phyloP scores from a whole-genome alignment of 2,888 invertebrate species.

The Xestoiulus laeticollis region DNA sequence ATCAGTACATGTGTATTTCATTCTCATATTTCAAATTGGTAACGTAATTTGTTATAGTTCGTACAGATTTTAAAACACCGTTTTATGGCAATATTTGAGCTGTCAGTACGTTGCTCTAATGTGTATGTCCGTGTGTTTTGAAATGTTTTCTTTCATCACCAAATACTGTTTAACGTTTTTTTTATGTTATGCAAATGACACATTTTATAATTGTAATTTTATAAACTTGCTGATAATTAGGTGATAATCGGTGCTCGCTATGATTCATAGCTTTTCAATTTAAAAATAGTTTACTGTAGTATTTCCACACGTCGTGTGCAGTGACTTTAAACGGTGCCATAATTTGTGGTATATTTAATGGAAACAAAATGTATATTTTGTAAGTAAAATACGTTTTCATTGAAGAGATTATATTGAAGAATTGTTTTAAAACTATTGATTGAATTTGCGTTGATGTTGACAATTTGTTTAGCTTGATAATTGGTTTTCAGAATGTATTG shows the following conservation, averaged over 20 bases:
- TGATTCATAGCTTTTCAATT: background rate
- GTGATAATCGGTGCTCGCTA: background rate
- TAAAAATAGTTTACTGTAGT: background rate
- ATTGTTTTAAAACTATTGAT: background rate
- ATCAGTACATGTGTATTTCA: constrained; percentile 10
- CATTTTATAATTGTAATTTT: constrained; percentile 16
- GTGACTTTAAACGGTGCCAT: background rate
- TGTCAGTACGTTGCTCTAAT: background rate
- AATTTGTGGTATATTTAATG: background rate
- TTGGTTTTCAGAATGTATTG: too few species aligned
- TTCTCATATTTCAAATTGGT: background rate
- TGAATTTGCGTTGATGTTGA: too few species aligned
- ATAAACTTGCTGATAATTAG: background rate
- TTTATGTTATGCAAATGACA: background rate
- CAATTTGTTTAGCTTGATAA: too few species aligned
- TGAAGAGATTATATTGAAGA: background rate
- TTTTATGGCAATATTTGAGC: constrained; percentile 2
- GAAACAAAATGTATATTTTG: background rate
- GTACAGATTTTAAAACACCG: background rate
- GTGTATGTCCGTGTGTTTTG: background rate
- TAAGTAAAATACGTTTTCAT: background rate
- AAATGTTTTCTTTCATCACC: background rate
- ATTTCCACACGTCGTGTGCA: background rate
- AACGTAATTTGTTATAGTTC: background rate
- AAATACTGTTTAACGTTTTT: background rate